A percentile compares a stretch with the other conserved stretches of the same genome.
These are phyloP conservation scores for Oreochromis grahami DNA, from an alignment of 2,797 vertebrate species.

Conservation along the genomic window DNA sequence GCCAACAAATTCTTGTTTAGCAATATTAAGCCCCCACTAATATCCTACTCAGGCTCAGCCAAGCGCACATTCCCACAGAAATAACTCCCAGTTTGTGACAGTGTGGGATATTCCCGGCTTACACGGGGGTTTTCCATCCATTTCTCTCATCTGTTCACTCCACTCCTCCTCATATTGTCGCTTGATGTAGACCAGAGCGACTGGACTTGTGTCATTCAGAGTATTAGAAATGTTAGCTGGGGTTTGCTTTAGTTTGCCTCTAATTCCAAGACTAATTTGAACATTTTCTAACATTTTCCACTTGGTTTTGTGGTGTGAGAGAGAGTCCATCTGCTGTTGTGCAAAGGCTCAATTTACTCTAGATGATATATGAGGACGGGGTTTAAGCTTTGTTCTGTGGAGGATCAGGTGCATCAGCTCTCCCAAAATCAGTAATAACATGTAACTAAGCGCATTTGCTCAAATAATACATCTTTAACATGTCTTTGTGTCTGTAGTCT, in stretches of 20 bases:
- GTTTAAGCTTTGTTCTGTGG: background rate
- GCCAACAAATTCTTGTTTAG: background rate
- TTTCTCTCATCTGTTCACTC: background rate
- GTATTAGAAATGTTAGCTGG: background rate
- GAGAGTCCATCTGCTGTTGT: background rate
- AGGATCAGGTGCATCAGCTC: background rate
- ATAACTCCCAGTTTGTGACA: background rate
- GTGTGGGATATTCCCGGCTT: background rate
- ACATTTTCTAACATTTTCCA: background rate
- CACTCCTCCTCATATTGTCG: background rate
- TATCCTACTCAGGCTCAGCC: background rate
- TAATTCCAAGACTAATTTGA: background rate
- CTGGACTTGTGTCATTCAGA: background rate
- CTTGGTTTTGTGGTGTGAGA: background rate
- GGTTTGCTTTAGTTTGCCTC: background rate
- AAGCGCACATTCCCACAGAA: background rate
- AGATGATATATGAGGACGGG: background rate
- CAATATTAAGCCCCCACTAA: background rate
- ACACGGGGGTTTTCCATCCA: fast-evolving
- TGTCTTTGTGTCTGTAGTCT: background rate
- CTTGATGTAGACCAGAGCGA: background rate
- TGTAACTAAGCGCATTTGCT: background rate
- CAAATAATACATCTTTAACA: background rate
- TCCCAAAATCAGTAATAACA: background rate
- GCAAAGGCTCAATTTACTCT: constrained; percentile 6